Base-by-base conservation (phyloP, 2,888 invertebrate genomes). In the Phyllotreta cruciferae region DNA sequence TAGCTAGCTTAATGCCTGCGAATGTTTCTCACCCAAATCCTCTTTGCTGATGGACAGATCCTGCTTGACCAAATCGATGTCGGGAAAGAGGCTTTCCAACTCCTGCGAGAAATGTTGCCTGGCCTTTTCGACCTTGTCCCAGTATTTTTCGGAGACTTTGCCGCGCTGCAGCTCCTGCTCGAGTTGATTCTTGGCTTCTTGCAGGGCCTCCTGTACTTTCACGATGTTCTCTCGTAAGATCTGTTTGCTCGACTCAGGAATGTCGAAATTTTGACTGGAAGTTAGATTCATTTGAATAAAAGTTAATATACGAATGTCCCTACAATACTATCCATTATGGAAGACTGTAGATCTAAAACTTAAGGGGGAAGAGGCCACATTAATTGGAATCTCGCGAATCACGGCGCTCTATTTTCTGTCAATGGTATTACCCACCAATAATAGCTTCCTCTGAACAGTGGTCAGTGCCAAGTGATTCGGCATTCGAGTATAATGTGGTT, bases 131-230 rank as follows among this genome's bases (percentile, higher is more conserved):
- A 93, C 92, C 82, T 92, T 89, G 56, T 88, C 89, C 90, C 94
- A 93, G 77, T 93, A 96, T 74, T 88, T 90, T 67, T 93, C 90
- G 11, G 91, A 87, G 0, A 94, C 82, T 49, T 84, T 85, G 0
- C 88, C 83, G 49, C 82, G 82, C 34, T 85, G 84, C 47, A 83
- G 76, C 64, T 88, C 88, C 0, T 79, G 77, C 14, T 86, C 86
- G 60, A 87, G 87, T 6, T 83, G 83, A 4, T 83, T 82, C 72
- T 88, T 89, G 0, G 87, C 88, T 0, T 77, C 78, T 34, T 82
- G 80, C 1, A 93, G 83, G 70, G 91, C 89, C 0, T 83, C 82
- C 6, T 83, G 77, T 10, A 87, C 70, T 79, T 77, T 77, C 6
- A 74, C 83, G 66, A 88, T 84, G 76, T 86, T 88, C 2, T 84